Conservation (phyloP, 1,140 invertebrate species). For the Plutomurus gul region DNA sequence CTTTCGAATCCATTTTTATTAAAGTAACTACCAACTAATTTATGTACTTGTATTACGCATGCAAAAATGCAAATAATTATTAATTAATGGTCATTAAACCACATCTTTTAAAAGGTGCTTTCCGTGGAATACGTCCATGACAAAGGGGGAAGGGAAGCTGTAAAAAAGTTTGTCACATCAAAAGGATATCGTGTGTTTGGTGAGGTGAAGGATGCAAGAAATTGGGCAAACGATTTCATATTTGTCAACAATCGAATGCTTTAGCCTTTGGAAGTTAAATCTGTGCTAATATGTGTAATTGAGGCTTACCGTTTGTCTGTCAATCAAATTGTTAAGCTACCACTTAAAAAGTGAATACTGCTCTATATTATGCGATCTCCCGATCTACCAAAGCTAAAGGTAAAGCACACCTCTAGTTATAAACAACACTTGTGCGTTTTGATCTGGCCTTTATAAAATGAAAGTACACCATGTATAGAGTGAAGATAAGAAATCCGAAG, state of each 20-base stretch:
- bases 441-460: too few relatives aligned
- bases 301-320: too few relatives aligned
- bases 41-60: too few relatives aligned
- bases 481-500: too few relatives aligned
- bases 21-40: constrained; percentile 35
- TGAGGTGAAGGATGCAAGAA: constrained; percentile 56
- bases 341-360: too few relatives aligned
- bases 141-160: constrained; percentile 55
- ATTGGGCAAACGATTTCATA: constrained; percentile 61
- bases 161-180: constrained; percentile 57
- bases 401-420: too few relatives aligned
- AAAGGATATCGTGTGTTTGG: constrained; percentile 58
- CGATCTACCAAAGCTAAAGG: too few relatives aligned
- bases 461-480: too few relatives aligned
- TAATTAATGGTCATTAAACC: neutral
- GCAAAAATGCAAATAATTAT: neutral
- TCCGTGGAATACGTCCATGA: constrained; percentile 60
- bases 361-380: too few relatives aligned
- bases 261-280: constrained; percentile 60
- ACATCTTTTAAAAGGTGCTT: constrained; percentile 51
- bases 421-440: too few relatives aligned
- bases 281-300: too few relatives aligned
- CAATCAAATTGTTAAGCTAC: too few relatives aligned
- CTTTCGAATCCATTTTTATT: constrained; percentile 58
- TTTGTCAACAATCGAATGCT: constrained; percentile 57